Evolutionary conservation across 1,140 invertebrate species (phyloP).

Genomic region (Hermetia illucens): DNA sequence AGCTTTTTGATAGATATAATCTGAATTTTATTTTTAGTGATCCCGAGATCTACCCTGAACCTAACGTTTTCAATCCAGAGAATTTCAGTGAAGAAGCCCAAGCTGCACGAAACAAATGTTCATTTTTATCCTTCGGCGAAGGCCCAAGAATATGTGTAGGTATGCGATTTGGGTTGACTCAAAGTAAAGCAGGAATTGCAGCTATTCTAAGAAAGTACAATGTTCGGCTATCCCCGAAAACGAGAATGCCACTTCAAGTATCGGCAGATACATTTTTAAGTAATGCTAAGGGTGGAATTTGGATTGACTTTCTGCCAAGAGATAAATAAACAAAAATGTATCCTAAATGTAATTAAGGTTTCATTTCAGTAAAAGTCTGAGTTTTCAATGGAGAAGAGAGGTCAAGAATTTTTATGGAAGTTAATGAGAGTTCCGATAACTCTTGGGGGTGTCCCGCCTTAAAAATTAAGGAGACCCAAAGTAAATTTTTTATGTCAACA

Average conservation of each 20-base stretch:
- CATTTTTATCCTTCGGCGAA: slow-evolving; percentile 54
- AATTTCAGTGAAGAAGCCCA: slow-evolving; percentile 38
- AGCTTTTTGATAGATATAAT: no score
- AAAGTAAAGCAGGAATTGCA: slow-evolving; percentile 33
- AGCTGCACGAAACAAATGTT: slow-evolving; percentile 33
- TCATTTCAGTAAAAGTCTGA: no score
- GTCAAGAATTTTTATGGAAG: no score
- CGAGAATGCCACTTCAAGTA: slow-evolving; percentile 6
- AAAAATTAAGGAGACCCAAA: no score
- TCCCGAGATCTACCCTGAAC: slow-evolving; percentile 39
- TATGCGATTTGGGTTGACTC: slow-evolving; percentile 32
- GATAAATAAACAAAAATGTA: no score
- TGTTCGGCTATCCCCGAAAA: slow-evolving; percentile 3
- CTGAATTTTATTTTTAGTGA: slow-evolving; percentile 50
- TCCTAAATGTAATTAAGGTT: no score
- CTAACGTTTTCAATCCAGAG: slow-evolving; percentile 41
- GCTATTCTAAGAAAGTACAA: slow-evolving; percentile 11
- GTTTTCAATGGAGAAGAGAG: no score
- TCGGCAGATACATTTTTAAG: slow-evolving; percentile 17
- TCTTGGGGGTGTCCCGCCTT: no score
- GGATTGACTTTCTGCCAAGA: slow-evolving; percentile 11
- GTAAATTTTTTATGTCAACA: no score
- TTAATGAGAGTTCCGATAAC: no score
- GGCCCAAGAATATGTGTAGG: slow-evolving; percentile 58
- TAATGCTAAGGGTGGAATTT: slow-evolving; percentile 10